Base-by-base conservation (phyloP, 2,113 vertebrate species). In the Pomatorhinus ruficollis region DNA sequence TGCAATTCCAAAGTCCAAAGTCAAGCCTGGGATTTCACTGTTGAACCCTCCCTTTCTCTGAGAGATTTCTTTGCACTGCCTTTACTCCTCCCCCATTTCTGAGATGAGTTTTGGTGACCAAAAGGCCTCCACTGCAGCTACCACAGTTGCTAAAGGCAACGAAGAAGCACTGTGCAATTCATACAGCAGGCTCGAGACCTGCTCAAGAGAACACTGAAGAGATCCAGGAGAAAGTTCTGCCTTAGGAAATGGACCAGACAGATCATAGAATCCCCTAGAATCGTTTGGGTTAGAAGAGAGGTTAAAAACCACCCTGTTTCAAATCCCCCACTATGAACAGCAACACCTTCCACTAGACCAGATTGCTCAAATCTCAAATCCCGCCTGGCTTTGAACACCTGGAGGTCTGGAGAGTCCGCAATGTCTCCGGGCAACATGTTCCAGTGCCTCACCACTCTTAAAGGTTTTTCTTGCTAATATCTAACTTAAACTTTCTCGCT, bases 281-380 rank as follows among this genome's bases (percentile, higher is more conserved):
- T 39, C 19, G 15, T 59, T 66, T 74, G 33, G 19, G 12, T 24
- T 52, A 44, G 52, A 65, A n/a, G 15, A 19, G 15, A 74, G 11
- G 27, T 45, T 39, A 75, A 60, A 25, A 10, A 37, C 9, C 15
- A 19, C 4, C 6, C 13, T 6, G 27, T 60, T 82, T 75, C 12
- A 66, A 45, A 65, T 24, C 6, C 7, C 27, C 10, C 0, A 0
- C 37, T 65, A 5, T 24, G 37, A 65, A 20, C 22, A 57, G 18
- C 0, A 2, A 20, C 9, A 17, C 6, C 13, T 82, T 89, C 39
- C 24, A n/a, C 33, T 59, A 18, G 9, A 60, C 18, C 33, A 53
- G 12, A 24, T 53, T 30, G 8, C 11, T 81, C 37, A 45, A 33
- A 59, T 52, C 20, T 16, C 28, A 44, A 23, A 66, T 50, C 44